Conservation (phyloP, 2,888 invertebrate genomes). For the Drosophila birchii region DNA sequence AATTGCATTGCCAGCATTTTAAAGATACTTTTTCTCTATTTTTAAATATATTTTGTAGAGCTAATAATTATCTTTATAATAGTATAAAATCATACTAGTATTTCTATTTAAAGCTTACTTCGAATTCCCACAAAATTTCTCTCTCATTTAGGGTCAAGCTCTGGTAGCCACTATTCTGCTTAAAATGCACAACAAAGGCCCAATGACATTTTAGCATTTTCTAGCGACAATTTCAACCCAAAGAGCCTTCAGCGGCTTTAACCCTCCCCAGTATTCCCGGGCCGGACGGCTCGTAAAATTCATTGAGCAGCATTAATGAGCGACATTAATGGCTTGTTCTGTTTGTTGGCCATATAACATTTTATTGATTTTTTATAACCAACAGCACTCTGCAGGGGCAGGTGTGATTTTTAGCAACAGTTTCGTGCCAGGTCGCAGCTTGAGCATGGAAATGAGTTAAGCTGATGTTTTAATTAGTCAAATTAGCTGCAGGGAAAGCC, state of each 20-base stretch:
- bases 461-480: slow-evolving; percentile 77
- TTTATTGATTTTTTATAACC: slow-evolving; percentile 68
- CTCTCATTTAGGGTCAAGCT: slow-evolving; percentile 12
- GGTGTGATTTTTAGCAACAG: slow-evolving; percentile 78
- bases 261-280: slow-evolving; percentile 17
- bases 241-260: slow-evolving; percentile 20
- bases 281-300: slow-evolving; percentile 70
- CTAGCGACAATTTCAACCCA: slow-evolving; percentile 53
- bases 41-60: neutral
- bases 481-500: slow-evolving; percentile 52
- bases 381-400: slow-evolving; percentile 49
- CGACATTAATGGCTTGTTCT: slow-evolving; percentile 77
- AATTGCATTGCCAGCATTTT: neutral
- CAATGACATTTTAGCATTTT: slow-evolving; percentile 58
- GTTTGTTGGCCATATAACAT: slow-evolving; percentile 55
- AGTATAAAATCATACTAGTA: neutral
- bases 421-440: slow-evolving; percentile 62
- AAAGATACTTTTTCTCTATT: neutral
- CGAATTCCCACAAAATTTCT: slow-evolving; percentile 25
- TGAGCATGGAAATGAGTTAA: slow-evolving; percentile 63
- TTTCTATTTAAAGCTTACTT: neutral
- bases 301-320: slow-evolving; percentile 80
- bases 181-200: slow-evolving; percentile 64
- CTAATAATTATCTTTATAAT: neutral
- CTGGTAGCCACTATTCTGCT: slow-evolving; percentile 48